Evolutionary conservation across 2,797 vertebrate genomes (phyloP), one percentile per base, ranked within the genome.

Genomic region (Myripristis jacobus): DNA sequence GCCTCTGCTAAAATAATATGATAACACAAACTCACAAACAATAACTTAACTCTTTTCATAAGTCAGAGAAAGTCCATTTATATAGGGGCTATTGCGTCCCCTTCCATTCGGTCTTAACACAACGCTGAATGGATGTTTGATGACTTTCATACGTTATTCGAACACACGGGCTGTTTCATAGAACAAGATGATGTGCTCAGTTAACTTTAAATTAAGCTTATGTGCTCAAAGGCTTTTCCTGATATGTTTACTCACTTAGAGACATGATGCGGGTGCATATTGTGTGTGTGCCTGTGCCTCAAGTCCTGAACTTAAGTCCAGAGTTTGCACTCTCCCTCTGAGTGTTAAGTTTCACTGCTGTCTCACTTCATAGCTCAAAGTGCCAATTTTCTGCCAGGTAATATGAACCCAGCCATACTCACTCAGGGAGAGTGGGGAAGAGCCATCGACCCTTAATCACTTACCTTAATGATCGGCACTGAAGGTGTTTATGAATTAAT

Each of bases 401-500:
- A 92, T 34, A 85, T 48, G 80, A 91, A 81, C 58, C 70, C 71
- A 63, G 71, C 13, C 54, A 67, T 18, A 78, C 76, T 78, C 70
- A 60, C 72, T 73, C 41, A 50, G 44, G 73, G 27, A 81, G 57
- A 65, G 54, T 25, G 57, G 34, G 41, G 75, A 71, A 62, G 53
- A 80, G 69, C 65, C 8, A 69, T 57, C 58, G 58, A 82, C 53
- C 71, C 80, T 61, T 81, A 83, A 92, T 88, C 82, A 79, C 47
- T 18, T 29, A 29, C 73, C 85, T 80, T 88, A 89, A 91, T 47
- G 56, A 88, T 79, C 58, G 54, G 54, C 67, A 88, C 73, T 79
- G 52, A 25, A 24, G 53, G 70, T 73, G 77, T 89, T 89, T 81
- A 82, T 85, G 68, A 87, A 89, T 90, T 81, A 80, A 83, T 59